phyloP scores from a whole-genome alignment of 2,113 vertebrate genomes.

The Larimichthys polyactis region DNA sequence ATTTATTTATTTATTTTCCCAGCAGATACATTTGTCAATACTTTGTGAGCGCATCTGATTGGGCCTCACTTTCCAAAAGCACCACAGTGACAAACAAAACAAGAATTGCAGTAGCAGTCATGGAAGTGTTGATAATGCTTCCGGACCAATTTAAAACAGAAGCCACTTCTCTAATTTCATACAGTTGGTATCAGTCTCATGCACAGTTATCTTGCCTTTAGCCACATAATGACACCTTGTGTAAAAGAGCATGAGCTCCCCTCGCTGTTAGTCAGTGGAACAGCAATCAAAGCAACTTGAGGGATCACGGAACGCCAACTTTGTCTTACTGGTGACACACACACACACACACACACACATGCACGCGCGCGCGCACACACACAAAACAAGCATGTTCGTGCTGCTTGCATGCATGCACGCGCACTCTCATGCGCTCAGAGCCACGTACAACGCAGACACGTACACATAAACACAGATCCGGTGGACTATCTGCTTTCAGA shows the following conservation, averaged over 20 bases:
- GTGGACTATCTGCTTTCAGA: conserved; percentile 36
- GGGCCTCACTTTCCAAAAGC: neutral
- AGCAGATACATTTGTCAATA: neutral
- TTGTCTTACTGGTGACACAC: conserved; percentile 68
- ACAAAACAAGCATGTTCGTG: conserved; percentile 51
- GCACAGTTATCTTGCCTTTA: conserved; percentile 80
- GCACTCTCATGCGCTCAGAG: conserved; percentile 3
- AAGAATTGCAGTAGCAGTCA: conserved; percentile 49
- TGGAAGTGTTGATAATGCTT: conserved; percentile 62
- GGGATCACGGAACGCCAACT: conserved; percentile 70
- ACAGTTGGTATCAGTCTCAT: conserved; percentile 78
- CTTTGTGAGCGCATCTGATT: conserved; percentile 18
- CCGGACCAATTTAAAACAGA: conserved; percentile 65
- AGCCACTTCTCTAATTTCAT: conserved; percentile 72
- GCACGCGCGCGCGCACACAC: neutral
- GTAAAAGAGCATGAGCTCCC: conserved; percentile 86
- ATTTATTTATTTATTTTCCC: too few species aligned
- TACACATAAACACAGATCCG: conserved; percentile 21
- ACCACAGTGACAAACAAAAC: conserved; percentile 43
- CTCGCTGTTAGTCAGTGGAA: conserved; percentile 80
- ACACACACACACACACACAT: conserved; percentile 19
- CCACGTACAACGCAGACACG: conserved; percentile 27
- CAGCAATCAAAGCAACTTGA: conserved; percentile 76
- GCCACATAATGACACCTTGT: conserved; percentile 75
- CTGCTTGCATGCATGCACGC: conserved; percentile 14